phyloP scores from a whole-genome alignment of 2,797 vertebrate species.

The Crocidura indochinensis region DNA sequence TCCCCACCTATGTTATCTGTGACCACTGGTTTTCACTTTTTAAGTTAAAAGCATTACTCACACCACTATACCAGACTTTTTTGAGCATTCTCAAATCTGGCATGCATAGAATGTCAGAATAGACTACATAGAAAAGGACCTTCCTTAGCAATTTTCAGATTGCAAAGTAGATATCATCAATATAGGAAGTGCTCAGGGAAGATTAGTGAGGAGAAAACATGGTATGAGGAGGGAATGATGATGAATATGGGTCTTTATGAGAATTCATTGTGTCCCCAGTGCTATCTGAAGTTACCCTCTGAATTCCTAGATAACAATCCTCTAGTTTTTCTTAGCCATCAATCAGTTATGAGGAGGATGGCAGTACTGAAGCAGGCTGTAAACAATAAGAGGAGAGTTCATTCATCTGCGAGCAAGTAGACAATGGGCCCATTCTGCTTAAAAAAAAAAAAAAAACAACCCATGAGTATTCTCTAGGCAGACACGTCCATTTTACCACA shows the following conservation, averaged over 20 bases:
- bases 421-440: slow-evolving; percentile 8
- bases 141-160: not conserved
- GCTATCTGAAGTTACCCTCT: not conserved
- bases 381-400: not conserved
- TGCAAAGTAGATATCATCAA: not conserved
- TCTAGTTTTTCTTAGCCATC: not conserved
- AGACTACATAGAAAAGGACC: not conserved
- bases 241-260: not conserved
- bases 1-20: too few relatives aligned
- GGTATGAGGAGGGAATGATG: not conserved
- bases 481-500: not conserved
- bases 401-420: not conserved
- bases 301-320: not conserved
- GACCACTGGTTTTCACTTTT: not conserved
- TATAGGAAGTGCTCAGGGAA: not conserved
- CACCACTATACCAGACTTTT: slow-evolving; percentile 1
- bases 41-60: slow-evolving; percentile 42
- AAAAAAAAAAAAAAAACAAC: not conserved
- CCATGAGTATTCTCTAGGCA: not conserved
- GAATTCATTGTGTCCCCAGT: not conserved
- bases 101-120: not conserved
- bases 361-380: not conserved
- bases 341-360: too few relatives aligned
- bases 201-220: not conserved
- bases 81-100: not conserved